phyloP scores from a whole-genome alignment of 1,140 invertebrate species.

The Thaumatotibia leucotreta region DNA sequence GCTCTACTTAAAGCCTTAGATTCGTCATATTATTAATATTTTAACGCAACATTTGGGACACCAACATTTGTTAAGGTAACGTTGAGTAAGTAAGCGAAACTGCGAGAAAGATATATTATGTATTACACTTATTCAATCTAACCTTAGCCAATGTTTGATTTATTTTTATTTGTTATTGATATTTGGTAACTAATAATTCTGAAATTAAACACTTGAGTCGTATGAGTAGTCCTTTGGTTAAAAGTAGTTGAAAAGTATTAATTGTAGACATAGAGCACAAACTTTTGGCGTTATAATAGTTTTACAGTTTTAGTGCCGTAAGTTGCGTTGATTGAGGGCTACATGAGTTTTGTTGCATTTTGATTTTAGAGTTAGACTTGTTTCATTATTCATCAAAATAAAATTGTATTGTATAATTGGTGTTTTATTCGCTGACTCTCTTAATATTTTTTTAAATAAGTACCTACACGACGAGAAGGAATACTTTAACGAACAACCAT shows the following conservation, averaged over 20 bases:
- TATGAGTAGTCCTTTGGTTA: neutral
- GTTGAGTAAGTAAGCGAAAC: too few species aligned
- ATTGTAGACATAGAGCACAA: constrained; percentile 14
- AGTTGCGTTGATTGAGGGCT: constrained; percentile 1
- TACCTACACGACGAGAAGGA: too few species aligned
- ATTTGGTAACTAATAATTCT: neutral
- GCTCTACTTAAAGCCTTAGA: too few species aligned
- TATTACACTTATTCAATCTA: too few species aligned
- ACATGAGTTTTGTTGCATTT: neutral
- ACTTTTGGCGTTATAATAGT: constrained; percentile 14
- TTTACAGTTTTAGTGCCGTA: constrained; percentile 12
- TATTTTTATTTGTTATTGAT: neutral
- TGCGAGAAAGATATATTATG: too few species aligned
- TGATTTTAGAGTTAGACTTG: constrained; percentile 14
- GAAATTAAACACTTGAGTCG: neutral
- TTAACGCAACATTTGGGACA: too few species aligned
- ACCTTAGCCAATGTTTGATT: neutral
- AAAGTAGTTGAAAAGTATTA: neutral
- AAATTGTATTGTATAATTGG: constrained; percentile 33
- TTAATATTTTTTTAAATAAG: too few species aligned
- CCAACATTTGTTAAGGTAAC: too few species aligned
- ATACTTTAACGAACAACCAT: too few species aligned
- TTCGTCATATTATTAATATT: too few species aligned
- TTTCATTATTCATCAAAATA: constrained; percentile 38
- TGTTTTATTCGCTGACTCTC: constrained; percentile 25